Conservation (phyloP, 35 echinoderm and acorn worm species). For the Stichopus chloronotus region DNA sequence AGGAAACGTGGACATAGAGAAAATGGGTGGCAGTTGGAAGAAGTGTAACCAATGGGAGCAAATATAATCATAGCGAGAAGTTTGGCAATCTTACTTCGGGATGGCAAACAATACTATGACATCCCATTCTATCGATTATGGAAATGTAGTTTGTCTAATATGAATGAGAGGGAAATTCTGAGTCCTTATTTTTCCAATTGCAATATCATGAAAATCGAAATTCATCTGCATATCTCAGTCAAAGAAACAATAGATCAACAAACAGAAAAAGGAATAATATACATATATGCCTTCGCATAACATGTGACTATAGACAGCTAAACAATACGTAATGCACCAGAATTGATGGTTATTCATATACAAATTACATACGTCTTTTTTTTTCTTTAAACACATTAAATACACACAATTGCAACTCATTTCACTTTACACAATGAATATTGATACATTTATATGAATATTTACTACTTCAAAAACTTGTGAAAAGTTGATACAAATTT, state of each 20-base stretch:
- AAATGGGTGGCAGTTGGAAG: too few species aligned
- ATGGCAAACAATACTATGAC: too few species aligned
- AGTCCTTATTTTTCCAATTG: too few species aligned
- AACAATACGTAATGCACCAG: constrained; percentile 34
- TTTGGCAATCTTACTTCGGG: too few species aligned
- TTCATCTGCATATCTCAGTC: too few species aligned
- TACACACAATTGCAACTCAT: constrained; percentile 47
- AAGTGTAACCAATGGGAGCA: too few species aligned
- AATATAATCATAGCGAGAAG: too few species aligned
- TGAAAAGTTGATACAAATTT: constrained; percentile 11
- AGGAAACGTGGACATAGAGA: too few species aligned
- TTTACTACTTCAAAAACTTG: constrained; percentile 32
- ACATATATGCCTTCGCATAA: not conserved
- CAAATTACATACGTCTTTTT: constrained; percentile 35
- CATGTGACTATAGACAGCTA: not conserved
- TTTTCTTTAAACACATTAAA: constrained; percentile 1
- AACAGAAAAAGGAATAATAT: not conserved
- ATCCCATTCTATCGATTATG: too few species aligned
- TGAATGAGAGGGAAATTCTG: too few species aligned
- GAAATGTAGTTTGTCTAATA: too few species aligned
- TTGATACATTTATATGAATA: constrained; percentile 52
- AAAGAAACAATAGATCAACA: not conserved
- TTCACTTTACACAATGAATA: constrained; percentile 43
- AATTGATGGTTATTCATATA: not conserved
- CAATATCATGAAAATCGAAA: too few species aligned